Evolutionary conservation across 2,888 invertebrate species (phyloP).

Genomic region (Frankliniella fusca): DNA sequence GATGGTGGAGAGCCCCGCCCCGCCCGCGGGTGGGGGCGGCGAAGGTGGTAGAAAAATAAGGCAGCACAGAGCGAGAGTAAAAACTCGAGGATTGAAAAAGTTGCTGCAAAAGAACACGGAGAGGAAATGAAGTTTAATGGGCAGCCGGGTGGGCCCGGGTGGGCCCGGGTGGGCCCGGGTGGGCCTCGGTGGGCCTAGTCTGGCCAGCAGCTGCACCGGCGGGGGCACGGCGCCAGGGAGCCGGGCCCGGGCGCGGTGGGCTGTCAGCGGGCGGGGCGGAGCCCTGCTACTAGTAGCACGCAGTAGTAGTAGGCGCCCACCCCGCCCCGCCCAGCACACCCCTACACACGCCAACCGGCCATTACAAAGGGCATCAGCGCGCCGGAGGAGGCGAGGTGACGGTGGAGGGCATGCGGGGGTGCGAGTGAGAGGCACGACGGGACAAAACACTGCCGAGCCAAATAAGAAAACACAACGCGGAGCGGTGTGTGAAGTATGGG

Average conservation of each 20-base stretch:
- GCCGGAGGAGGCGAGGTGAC: not conserved
- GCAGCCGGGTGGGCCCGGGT: not conserved
- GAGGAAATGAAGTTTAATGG: conserved; percentile 19
- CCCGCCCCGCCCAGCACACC: no score
- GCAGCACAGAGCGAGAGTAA: not conserved
- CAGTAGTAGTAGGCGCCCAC: no score
- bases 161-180: no score
- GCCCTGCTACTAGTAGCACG: no score
- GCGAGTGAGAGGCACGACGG: not conserved
- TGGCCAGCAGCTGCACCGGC: no score
- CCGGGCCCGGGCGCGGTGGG: no score
- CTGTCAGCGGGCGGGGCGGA: no score
- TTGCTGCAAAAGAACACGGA: conserved; percentile 3
- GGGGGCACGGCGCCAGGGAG: no score
- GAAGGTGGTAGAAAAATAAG: not conserved
- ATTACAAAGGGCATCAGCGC: not conserved
- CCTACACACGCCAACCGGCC: not conserved
- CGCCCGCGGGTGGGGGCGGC: not conserved
- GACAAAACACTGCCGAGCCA: not conserved
- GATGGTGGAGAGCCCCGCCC: no score
- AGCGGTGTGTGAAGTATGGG: not conserved
- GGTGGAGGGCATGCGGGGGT: not conserved
- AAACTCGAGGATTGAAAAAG: conserved; percentile 19
- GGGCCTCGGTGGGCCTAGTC: no score
- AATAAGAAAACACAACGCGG: not conserved